These are phyloP conservation scores for Medauroidea extradentata DNA, from an alignment of 1,140 invertebrate species.

Conservation along the genomic window DNA sequence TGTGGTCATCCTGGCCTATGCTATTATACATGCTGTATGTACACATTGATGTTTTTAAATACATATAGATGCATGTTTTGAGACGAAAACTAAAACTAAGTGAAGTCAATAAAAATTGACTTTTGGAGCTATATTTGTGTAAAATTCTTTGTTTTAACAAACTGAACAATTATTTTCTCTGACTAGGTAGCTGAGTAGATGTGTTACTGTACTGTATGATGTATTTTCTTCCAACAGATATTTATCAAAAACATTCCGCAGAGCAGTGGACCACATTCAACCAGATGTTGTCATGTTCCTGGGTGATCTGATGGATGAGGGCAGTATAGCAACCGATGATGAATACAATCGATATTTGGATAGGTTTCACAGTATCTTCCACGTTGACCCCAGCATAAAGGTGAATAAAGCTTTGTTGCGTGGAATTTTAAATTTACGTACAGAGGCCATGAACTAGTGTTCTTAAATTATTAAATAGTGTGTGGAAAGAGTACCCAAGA, in stretches of 20 bases:
- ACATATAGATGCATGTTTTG: neutral
- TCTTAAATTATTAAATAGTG: no score
- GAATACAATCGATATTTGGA: constrained; percentile 66
- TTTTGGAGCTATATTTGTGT: neutral
- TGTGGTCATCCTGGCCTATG: neutral
- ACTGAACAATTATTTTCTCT: neutral
- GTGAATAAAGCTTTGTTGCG: no score
- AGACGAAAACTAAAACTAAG: neutral
- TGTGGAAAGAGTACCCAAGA: no score
- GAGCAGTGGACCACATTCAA: constrained; percentile 64
- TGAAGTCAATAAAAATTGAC: neutral
- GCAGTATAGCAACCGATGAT: constrained; percentile 63
- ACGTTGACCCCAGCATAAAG: constrained; percentile 18
- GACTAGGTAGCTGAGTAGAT: neutral
- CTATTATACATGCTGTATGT: neutral
- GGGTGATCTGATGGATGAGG: constrained; percentile 91
- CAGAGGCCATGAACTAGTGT: no score
- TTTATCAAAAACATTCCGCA: constrained; percentile 69
- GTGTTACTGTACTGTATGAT: neutral
- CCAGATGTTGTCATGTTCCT: constrained; percentile 86
- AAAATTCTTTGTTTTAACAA: neutral
- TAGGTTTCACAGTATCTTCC: constrained; percentile 67
- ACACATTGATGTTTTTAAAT: neutral
- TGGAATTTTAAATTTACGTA: no score
- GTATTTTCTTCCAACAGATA: constrained; percentile 56